phyloP scores from a whole-genome alignment of 2,888 invertebrate genomes.

The Sclerodermus sp. region DNA sequence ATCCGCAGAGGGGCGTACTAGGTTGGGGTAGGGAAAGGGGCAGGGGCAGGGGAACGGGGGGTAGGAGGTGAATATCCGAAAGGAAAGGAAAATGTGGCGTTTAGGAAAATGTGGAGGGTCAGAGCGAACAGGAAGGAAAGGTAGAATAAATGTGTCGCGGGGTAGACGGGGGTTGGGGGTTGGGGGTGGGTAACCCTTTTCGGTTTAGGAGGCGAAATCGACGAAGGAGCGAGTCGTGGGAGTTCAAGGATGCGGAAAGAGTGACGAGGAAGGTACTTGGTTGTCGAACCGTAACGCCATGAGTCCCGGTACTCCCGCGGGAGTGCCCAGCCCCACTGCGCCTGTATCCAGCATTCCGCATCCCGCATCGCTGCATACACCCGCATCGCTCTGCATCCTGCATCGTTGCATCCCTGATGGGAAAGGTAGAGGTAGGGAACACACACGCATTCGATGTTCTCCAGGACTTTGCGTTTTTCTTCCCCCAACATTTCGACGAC shows the following conservation, averaged over 20 bases:
- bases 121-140: too few relatives aligned
- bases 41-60: too few relatives aligned
- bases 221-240: conserved; percentile 18
- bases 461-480: conserved; percentile 11
- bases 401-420: conserved; percentile 6
- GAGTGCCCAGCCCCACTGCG: conserved; percentile 19
- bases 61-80: too few relatives aligned
- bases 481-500: conserved; percentile 18
- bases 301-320: conserved; percentile 30
- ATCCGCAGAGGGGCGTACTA: too few relatives aligned
- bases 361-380: background rate
- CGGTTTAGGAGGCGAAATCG: conserved; percentile 13
- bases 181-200: too few relatives aligned
- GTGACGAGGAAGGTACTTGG: conserved; percentile 27
- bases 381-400: conserved; percentile 8
- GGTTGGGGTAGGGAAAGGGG: too few relatives aligned
- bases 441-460: conserved; percentile 16
- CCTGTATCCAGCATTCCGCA: background rate
- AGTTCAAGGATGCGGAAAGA: conserved; percentile 40
- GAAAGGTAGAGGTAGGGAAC: conserved; percentile 1
- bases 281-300: conserved; percentile 39
- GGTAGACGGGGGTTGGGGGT: too few relatives aligned
- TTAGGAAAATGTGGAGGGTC: too few relatives aligned
- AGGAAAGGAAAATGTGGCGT: too few relatives aligned
- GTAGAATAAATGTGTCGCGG: too few relatives aligned